Percentiles rank a stretch among this genome's conserved stretches.
These are phyloP conservation scores for Clanis bilineata DNA, from an alignment of 2,888 invertebrate genomes.

Conservation along the genomic window DNA sequence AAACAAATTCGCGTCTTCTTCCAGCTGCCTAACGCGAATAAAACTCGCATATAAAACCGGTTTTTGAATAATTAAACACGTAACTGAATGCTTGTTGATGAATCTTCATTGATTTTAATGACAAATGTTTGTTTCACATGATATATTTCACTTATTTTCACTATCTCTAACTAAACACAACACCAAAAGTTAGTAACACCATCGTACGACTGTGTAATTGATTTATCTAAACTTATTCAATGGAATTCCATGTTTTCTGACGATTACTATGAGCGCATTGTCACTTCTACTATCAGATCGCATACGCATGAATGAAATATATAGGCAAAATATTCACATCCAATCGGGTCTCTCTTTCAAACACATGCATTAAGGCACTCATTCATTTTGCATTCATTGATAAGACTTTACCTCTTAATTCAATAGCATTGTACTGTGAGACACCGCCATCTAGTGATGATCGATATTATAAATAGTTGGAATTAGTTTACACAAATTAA, in stretches of 20 bases:
- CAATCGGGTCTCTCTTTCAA: slow-evolving; percentile 53
- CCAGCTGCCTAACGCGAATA: slow-evolving; percentile 45
- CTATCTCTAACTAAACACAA: slow-evolving; percentile 24
- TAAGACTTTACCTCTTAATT: slow-evolving; percentile 19
- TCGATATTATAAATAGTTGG: slow-evolving; percentile 18
- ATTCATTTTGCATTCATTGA: background rate
- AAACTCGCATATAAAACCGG: slow-evolving; percentile 64
- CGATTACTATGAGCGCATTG: slow-evolving; percentile 23
- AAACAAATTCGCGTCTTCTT: slow-evolving; percentile 49
- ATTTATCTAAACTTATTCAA: slow-evolving; percentile 29
- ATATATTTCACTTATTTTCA: slow-evolving; percentile 14
- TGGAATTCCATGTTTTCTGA: slow-evolving; percentile 35
- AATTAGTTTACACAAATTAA: slow-evolving; percentile 19
- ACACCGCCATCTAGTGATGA: slow-evolving; percentile 36
- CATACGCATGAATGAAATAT: slow-evolving; percentile 29
- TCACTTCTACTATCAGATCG: slow-evolving; percentile 26
- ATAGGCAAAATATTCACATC: background rate
- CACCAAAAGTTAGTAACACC: slow-evolving; percentile 33
- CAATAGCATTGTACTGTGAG: slow-evolving; percentile 24
- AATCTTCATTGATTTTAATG: slow-evolving; percentile 37
- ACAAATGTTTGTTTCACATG: slow-evolving; percentile 29
- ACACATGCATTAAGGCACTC: slow-evolving; percentile 24
- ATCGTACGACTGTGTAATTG: slow-evolving; percentile 32
- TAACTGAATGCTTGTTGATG: slow-evolving; percentile 33
- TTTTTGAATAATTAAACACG: slow-evolving; percentile 67